A percentile compares a stretch with the other conserved stretches of the same genome.
Evolutionary conservation across 2,113 vertebrate genomes (phyloP).

Genomic region (Callipepla squamata): DNA sequence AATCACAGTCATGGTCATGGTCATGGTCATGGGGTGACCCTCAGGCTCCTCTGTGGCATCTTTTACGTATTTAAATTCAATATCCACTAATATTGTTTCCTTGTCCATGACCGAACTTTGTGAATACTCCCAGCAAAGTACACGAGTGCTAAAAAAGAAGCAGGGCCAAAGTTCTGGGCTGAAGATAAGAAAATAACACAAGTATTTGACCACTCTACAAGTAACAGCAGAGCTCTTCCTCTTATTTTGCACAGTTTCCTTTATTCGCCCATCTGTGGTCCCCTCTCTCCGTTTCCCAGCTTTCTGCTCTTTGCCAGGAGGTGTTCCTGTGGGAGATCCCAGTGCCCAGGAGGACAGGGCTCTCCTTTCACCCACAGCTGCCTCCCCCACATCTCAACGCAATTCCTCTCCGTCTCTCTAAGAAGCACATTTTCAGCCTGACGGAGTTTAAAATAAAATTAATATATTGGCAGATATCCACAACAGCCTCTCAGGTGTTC

Average conservation of each 20-base stretch:
- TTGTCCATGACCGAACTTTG: not conserved
- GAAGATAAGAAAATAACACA: not conserved
- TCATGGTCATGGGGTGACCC: not conserved
- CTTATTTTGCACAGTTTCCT: not conserved
- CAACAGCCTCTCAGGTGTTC: constrained; percentile 68
- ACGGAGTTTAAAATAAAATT: constrained; percentile 59
- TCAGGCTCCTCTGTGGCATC: not conserved
- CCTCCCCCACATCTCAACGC: not conserved
- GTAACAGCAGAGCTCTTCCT: not conserved
- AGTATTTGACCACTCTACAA: not conserved
- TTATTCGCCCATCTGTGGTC: not conserved
- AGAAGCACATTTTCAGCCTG: constrained; percentile 28
- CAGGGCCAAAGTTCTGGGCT: not conserved
- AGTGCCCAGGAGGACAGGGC: not conserved
- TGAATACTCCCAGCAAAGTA: not conserved
- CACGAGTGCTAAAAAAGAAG: not conserved
- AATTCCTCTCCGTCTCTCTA: not conserved
- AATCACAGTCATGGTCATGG: not conserved
- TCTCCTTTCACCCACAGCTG: not conserved
- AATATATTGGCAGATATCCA: constrained; percentile 62
- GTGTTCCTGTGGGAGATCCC: not conserved
- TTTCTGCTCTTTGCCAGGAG: not conserved
- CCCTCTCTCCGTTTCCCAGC: not conserved
- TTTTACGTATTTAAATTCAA: not conserved
- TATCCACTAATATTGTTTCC: not conserved